phyloP scores from a whole-genome alignment of 2,113 vertebrate species.

The Condylura cristata region DNA sequence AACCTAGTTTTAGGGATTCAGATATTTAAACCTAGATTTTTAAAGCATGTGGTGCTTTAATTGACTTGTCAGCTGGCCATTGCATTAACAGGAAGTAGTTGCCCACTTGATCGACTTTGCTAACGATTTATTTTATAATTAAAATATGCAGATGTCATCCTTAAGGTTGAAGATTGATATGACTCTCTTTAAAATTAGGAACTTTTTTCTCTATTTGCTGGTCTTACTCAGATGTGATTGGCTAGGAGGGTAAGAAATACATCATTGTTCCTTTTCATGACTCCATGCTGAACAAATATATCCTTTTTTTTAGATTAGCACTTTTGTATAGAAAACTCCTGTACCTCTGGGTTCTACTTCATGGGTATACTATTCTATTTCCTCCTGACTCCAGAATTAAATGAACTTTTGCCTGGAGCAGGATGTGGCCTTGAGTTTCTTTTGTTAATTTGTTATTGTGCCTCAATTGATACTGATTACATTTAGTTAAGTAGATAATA shows the following conservation, averaged over 20 bases:
- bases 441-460: constrained; percentile 45
- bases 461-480: not conserved
- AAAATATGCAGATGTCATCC: constrained; percentile 31
- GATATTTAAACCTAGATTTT: constrained; percentile 27
- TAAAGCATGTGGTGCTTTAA: not conserved
- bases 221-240: constrained; percentile 34
- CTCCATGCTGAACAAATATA: constrained; percentile 13
- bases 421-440: not conserved
- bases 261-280: constrained; percentile 27
- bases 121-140: constrained; percentile 48
- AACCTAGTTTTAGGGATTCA: constrained; percentile 7
- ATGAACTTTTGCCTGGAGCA: constrained; percentile 8
- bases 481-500: not conserved
- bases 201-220: constrained; percentile 18
- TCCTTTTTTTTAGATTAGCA: constrained; percentile 35
- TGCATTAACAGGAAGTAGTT: constrained; percentile 33
- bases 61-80: not conserved
- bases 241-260: constrained; percentile 39
- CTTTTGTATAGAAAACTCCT: not conserved
- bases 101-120: constrained; percentile 10
- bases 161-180: not conserved
- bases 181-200: constrained; percentile 48
- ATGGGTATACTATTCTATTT: constrained; percentile 6
- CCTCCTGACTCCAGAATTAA: not conserved
- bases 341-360: not conserved